Evolutionary conservation across 2,797 vertebrate genomes (phyloP).

Genomic region (Sebastes iracundus): DNA sequence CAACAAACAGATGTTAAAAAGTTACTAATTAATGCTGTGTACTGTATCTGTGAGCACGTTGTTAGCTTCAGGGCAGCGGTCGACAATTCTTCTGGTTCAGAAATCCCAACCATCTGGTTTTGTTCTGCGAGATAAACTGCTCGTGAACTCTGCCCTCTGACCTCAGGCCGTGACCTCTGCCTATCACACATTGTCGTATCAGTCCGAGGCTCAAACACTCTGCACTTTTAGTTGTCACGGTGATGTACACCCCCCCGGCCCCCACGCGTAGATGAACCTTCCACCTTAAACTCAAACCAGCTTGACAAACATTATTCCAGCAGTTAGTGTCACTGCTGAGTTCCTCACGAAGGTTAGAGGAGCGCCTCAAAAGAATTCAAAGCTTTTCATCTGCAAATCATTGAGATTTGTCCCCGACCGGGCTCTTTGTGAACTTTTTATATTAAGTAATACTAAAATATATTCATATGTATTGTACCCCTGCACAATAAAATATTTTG

Average conservation of each 20-base stretch:
- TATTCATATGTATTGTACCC: neutral
- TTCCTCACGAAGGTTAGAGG: constrained; percentile 20
- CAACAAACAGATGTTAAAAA: neutral
- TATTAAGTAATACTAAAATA: neutral
- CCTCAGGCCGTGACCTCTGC: constrained; percentile 48
- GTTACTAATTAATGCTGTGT: neutral
- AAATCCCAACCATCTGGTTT: constrained; percentile 68
- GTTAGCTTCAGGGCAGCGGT: neutral
- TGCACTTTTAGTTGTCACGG: constrained; percentile 45
- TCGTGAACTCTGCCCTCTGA: constrained; percentile 63
- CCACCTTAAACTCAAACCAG: constrained; percentile 65
- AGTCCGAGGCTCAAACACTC: constrained; percentile 64
- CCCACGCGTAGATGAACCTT: neutral
- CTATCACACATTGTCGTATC: constrained; percentile 57
- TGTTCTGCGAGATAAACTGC: constrained; percentile 59
- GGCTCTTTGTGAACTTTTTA: neutral
- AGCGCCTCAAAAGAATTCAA: constrained; percentile 18
- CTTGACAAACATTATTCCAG: constrained; percentile 70
- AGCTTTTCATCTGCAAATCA: constrained; percentile 15
- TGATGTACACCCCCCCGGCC: constrained; percentile 35
- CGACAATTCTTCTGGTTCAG: neutral
- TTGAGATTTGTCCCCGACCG: neutral
- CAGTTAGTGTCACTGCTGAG: constrained; percentile 57
- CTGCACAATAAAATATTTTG: neutral
- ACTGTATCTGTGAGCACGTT: neutral